Evolutionary conservation across 2,113 vertebrate species (phyloP).

Genomic region (Zosterops japonicus): DNA sequence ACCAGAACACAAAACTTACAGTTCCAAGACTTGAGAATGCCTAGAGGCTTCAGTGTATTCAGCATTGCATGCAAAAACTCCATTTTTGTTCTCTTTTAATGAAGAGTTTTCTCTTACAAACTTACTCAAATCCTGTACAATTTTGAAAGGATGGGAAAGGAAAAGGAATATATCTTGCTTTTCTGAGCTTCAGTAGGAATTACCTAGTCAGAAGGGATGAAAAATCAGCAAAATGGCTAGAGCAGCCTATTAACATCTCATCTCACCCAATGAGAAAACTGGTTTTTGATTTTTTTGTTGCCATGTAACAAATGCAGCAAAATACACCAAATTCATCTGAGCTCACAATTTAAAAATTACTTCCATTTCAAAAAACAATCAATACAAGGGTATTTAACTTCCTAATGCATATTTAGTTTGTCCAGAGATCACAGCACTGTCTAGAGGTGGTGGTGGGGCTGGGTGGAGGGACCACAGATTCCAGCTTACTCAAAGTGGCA

Average conservation of each 20-base stretch:
- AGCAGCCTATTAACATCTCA: neutral
- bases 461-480: neutral
- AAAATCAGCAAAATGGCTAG: neutral
- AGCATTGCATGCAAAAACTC: neutral
- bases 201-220: neutral
- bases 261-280: neutral
- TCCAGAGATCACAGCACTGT: neutral
- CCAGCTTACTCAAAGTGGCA: neutral
- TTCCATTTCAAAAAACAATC: neutral
- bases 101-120: neutral
- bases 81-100: neutral
- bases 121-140: neutral
- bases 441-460: rapidly evolving
- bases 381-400: neutral
- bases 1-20: neutral
- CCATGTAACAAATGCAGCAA: neutral
- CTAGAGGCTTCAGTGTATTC: neutral
- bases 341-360: neutral
- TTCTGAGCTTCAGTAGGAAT: neutral
- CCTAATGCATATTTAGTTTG: neutral
- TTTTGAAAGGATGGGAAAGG: neutral
- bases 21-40: neutral
- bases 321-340: neutral
- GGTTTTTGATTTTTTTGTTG: neutral
- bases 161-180: neutral